Conservation (phyloP, 2,797 vertebrate species). For the Peromyscus aztecus region DNA sequence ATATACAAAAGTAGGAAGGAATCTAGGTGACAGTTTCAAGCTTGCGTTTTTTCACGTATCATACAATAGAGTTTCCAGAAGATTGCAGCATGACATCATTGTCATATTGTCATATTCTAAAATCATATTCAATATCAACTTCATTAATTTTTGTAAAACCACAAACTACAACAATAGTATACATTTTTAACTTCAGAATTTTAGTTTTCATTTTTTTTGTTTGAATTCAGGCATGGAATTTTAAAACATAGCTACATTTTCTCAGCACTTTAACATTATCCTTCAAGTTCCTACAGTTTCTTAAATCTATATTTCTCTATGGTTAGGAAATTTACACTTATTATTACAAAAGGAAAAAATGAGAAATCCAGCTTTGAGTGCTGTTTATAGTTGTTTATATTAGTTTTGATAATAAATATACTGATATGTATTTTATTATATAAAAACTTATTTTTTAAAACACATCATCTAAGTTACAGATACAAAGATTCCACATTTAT, state of each 20-base stretch:
- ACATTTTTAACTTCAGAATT: not conserved
- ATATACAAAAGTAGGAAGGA: slow-evolving; percentile 37
- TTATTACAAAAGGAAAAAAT: not conserved
- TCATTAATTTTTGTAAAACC: not conserved
- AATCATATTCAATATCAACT: not conserved
- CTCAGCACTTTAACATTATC: not conserved
- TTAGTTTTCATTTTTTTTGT: not conserved
- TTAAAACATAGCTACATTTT: not conserved
- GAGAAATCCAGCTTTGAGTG: not conserved
- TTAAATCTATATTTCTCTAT: not conserved
- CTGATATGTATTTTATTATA: not conserved
- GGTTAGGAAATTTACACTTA: not conserved
- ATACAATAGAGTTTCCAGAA: not conserved
- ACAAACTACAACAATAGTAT: not conserved
- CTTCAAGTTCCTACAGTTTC: not conserved
- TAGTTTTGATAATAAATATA: not conserved
- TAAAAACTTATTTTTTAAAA: not conserved
- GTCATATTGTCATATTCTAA: not conserved
- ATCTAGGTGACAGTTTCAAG: not conserved
- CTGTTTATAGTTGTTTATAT: not conserved
- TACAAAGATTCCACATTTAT: not conserved
- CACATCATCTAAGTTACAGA: not conserved
- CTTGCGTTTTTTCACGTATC: slow-evolving; percentile 41
- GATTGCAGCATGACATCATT: too few species aligned
- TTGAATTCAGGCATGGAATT: not conserved